Base-by-base conservation (phyloP, 1,140 invertebrate species). In the Coptotermes formosanus region DNA sequence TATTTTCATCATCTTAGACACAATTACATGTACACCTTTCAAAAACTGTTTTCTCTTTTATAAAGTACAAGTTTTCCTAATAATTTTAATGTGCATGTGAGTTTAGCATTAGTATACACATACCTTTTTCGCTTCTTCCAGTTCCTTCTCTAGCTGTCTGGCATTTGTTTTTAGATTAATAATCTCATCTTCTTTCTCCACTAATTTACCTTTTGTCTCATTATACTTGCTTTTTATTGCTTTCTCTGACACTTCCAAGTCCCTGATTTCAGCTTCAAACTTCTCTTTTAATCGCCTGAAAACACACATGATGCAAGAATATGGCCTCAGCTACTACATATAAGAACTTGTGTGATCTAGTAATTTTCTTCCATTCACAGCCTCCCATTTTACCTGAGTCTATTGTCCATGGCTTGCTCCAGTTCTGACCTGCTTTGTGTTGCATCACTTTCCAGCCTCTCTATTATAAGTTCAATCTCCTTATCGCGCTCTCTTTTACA, bases 241-340 rank as follows among this genome's bases (percentile, higher is more conserved):
- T 90, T 88, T 86, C 86, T 89, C 87, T 19, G 89, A 87, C 44
- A 86, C 87, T 86, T 94, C 95, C 48, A 95, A 88, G 86, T 95
- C 92, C 85, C 92, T 91, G 52, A 96, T 88, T 88, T 96, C 95
- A 38, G 92, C 91, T 86, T 96, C 94, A 87, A 94, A 95, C 89
- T 96, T 95, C 81, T 96, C 95, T 89, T 93, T 95, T 9, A 95
- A 90, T 86, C 95, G 92, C 88, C 95, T 96, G 87, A 38, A 87
- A 87, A 88, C n/a, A 75, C 25, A 69, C 14, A 75, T 6, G 64
- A 75, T n/a, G 64, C 64, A 25, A 75, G 64, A 2, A 14, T 75
- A 7, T 75, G 9, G 19, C 14, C n/a, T 8, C 7, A n/a, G 7
- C n/a, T 25, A 25, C 8, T n/a, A n/a, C 6, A 25, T n/a, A 30